Evolutionary conservation across 2,797 vertebrate genomes (phyloP).

Genomic region (Pseudomugil tenellus): DNA sequence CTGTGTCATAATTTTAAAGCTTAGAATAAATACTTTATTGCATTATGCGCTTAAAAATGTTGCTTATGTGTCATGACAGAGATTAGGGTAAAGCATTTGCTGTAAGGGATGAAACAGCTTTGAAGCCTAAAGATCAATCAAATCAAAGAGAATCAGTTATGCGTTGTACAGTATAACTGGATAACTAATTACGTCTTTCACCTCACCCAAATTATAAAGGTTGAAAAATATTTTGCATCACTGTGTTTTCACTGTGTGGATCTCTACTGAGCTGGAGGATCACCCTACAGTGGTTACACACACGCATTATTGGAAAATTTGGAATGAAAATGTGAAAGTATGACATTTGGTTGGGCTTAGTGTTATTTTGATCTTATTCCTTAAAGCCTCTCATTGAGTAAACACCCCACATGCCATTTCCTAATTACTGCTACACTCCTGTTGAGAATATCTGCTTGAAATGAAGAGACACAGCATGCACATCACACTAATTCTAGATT

Average conservation of each 20-base stretch:
- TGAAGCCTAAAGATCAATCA: constrained; percentile 54
- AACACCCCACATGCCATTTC: constrained; percentile 54
- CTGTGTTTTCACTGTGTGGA: constrained; percentile 10
- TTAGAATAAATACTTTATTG: constrained; percentile 27
- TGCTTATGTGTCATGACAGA: constrained; percentile 1
- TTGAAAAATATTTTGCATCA: constrained; percentile 25
- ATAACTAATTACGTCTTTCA: constrained; percentile 4
- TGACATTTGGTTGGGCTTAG: constrained; percentile 47
- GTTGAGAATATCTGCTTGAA: constrained; percentile 56
- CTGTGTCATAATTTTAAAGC: constrained; percentile 2
- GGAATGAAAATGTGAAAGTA: constrained; percentile 12
- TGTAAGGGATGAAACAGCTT: constrained; percentile 36
- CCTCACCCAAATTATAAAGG: background rate
- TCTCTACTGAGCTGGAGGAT: constrained; percentile 8
- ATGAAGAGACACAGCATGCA: constrained; percentile 45
- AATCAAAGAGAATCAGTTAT: constrained; percentile 44
- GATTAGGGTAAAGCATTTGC: constrained; percentile 12
- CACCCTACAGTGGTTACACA: constrained; percentile 14
- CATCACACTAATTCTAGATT: constrained; percentile 48
- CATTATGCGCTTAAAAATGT: constrained; percentile 23
- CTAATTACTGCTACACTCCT: constrained; percentile 72
- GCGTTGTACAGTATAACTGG: background rate
- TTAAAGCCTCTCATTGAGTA: constrained; percentile 49
- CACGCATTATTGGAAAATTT: constrained; percentile 15
- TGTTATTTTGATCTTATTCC: constrained; percentile 48